phyloP scores from a whole-genome alignment of 2,113 vertebrate genomes.

The Cricetomys ansorgei region DNA sequence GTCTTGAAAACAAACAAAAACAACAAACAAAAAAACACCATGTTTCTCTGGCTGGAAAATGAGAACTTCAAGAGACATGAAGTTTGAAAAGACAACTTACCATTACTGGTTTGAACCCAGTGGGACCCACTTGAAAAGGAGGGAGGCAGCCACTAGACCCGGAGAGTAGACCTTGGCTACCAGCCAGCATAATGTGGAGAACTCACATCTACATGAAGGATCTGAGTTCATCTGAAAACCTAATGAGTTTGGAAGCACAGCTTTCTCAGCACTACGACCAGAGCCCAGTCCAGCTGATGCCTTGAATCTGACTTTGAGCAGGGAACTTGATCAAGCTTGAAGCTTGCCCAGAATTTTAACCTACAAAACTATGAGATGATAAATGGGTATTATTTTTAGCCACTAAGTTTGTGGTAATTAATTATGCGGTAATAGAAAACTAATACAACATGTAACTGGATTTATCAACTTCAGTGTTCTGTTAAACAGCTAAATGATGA shows the following conservation, averaged over 20 bases:
- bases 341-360: neutral
- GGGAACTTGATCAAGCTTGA: neutral
- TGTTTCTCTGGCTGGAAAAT: neutral
- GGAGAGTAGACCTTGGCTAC: neutral
- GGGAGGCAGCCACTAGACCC: neutral
- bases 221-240: neutral
- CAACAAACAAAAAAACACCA: too few species aligned
- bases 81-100: neutral
- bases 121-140: neutral
- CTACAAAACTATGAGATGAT: constrained; percentile 24
- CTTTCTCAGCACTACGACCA: neutral
- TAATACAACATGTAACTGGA: constrained; percentile 56
- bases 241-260: neutral
- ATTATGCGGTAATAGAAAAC: constrained; percentile 56
- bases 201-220: neutral
- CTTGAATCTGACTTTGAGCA: neutral
- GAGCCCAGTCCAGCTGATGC: neutral
- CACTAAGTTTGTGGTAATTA: constrained; percentile 20
- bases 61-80: neutral
- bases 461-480: constrained; percentile 39
- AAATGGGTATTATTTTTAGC: constrained; percentile 56
- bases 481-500: constrained; percentile 56
- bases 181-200: neutral
- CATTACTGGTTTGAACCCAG: neutral
- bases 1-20: too few species aligned